These are phyloP conservation scores for Diadromus collaris DNA, from an alignment of 2,888 invertebrate species.

Conservation along the genomic window DNA sequence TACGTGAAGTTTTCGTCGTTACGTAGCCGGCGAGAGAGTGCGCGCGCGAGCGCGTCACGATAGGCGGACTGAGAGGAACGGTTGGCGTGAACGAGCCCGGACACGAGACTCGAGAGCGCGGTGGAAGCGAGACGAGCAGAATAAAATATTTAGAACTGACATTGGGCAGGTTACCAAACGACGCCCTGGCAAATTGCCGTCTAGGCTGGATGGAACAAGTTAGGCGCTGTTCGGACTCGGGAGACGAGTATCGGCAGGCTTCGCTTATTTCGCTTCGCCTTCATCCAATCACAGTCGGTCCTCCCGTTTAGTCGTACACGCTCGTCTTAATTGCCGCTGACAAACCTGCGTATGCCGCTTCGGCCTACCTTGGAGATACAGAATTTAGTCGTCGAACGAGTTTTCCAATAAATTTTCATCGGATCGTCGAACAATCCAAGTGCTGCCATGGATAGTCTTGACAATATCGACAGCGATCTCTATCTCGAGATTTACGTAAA, in stretches of 20 bases:
- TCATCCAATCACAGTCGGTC: conserved; percentile 46
- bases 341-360: background rate
- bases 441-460: conserved; percentile 72
- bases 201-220: conserved; percentile 42
- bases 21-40: conserved; percentile 1
- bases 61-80: background rate
- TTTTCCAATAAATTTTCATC: background rate
- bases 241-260: conserved; percentile 20
- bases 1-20: background rate
- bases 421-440: background rate
- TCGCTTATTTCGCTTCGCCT: conserved; percentile 21
- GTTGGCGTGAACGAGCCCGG: conserved; percentile 31
- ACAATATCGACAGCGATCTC: conserved; percentile 74
- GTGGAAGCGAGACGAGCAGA: conserved; percentile 35
- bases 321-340: conserved; percentile 32
- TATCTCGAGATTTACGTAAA: conserved; percentile 74
- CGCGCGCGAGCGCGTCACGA: background rate
- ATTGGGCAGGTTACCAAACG: conserved; percentile 72
- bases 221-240: conserved; percentile 29
- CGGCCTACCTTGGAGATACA: background rate
- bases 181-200: conserved; percentile 67
- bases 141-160: conserved; percentile 70
- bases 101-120: conserved; percentile 27
- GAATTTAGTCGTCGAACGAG: background rate
- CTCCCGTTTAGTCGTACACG: conserved; percentile 36